These are phyloP conservation scores for Chymomyza amoena DNA, from an alignment of 2,888 invertebrate genomes.

Conservation along the genomic window DNA sequence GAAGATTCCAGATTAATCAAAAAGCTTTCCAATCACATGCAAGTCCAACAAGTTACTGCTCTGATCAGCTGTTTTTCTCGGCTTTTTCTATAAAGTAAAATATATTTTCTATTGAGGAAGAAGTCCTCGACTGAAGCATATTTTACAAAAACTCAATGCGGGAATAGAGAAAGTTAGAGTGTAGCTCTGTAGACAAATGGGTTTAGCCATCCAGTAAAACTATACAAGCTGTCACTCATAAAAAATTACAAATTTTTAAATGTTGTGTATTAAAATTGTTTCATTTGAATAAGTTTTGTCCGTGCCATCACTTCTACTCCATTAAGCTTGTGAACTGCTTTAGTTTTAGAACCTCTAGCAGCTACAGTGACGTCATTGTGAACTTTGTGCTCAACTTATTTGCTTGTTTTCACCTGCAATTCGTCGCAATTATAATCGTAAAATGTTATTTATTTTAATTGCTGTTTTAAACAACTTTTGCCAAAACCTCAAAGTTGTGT, in stretches of 20 bases:
- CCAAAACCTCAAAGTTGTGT: constrained; percentile 51
- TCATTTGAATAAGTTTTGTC: constrained; percentile 48
- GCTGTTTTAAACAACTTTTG: constrained; percentile 65
- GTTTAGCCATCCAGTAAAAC: constrained; percentile 9
- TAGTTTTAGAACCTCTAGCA: not conserved
- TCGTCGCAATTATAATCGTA: constrained; percentile 67
- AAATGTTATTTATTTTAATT: constrained; percentile 71
- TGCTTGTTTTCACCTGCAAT: constrained; percentile 68
- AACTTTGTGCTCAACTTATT: constrained; percentile 60
- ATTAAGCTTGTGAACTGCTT: not conserved
- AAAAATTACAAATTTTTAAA: constrained; percentile 52
- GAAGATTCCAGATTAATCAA: too few relatives aligned
- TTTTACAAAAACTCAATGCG: too few relatives aligned
- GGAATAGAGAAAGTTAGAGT: too few relatives aligned
- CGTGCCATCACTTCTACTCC: not conserved
- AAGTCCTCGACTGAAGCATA: too few relatives aligned
- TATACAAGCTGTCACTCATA: constrained; percentile 63
- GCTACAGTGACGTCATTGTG: constrained; percentile 21
- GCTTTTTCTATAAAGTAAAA: too few relatives aligned
- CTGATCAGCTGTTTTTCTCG: too few relatives aligned
- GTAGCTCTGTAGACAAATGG: too few relatives aligned
- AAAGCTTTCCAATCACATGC: too few relatives aligned
- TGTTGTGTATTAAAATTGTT: constrained; percentile 25
- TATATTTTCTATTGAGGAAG: too few relatives aligned
- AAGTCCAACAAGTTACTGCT: too few relatives aligned